phyloP scores from a whole-genome alignment of 2,113 vertebrate species.

The Perca schrenkii region DNA sequence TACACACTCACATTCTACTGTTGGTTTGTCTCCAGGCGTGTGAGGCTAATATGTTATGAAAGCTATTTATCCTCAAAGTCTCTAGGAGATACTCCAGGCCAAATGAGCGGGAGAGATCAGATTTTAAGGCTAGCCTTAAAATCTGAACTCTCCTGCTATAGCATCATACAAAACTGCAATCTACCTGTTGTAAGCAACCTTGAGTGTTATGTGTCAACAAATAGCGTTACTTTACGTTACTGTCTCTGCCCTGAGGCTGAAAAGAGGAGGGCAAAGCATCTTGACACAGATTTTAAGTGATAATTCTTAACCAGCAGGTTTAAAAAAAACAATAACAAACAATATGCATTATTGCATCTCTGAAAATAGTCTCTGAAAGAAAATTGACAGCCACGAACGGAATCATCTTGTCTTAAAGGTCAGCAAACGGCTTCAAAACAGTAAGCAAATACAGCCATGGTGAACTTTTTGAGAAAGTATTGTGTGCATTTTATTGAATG shows the following conservation, averaged over 20 bases:
- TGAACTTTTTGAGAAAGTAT: conserved; percentile 76
- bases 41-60: neutral
- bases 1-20: neutral
- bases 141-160: too few relatives aligned
- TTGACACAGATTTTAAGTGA: neutral
- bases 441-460: conserved; percentile 34
- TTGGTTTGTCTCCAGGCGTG: neutral
- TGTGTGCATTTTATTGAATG: conserved; percentile 80
- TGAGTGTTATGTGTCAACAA: neutral
- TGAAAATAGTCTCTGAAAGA: neutral
- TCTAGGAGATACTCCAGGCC: neutral
- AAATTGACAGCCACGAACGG: neutral
- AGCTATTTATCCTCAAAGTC: neutral
- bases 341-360: neutral
- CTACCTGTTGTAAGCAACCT: neutral
- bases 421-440: conserved; percentile 7
- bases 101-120: neutral
- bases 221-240: neutral
- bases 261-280: neutral
- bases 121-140: too few relatives aligned
- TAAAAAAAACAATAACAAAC: neutral
- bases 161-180: too few relatives aligned
- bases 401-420: neutral
- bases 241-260: neutral
- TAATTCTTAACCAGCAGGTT: neutral